Base-by-base conservation (phyloP, 2,113 vertebrate genomes). In the Zosterops hypoxanthus region DNA sequence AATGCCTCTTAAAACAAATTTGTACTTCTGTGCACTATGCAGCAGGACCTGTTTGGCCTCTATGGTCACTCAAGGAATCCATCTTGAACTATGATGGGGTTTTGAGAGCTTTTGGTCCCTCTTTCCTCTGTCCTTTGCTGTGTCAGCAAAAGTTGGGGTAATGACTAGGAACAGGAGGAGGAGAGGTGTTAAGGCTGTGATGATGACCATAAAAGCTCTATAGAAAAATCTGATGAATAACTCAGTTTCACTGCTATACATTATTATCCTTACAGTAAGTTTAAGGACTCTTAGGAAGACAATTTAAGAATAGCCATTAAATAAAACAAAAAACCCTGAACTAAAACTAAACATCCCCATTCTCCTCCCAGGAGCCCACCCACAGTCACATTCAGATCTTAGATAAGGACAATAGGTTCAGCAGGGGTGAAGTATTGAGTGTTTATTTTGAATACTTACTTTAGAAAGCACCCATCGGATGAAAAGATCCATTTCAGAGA, bases 401-500 rank as follows among this genome's bases (percentile, higher is more conserved):
- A 69, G 28, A 33, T 88, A 79, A 73, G 70, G 82, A 23, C 68
- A 72, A 39, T 8, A 64, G 41, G 26, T 6, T 9, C 26, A 94
- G 44, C 77, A 65, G 55, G 80, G 86, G n/a, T 23, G 53, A 63
- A 82, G 81, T 55, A 56, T 39, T 93, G 87, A 75, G 42, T 80
- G 69, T 69, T 92, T 81, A 31, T 86, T 71, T 96, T 34, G 94
- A 79, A 97, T 75, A 52, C 72, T 97, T 78, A 52, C 78, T 36
- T 78, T 94, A 98, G 98, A 79, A 92, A 76, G 82, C 91, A 83
- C 95, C 52, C 98, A 92, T 87, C 98, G 99, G 87, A 98, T 98
- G 93, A 99, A 98, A 97, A 98, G 97, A 92, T 44, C 97, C 1
- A 6, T 61, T 14, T 97, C 98, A 6, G 97, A 99, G 75, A 98